Base-by-base conservation (phyloP, 2,888 invertebrate genomes). In the Chrysomela aeneicollis region DNA sequence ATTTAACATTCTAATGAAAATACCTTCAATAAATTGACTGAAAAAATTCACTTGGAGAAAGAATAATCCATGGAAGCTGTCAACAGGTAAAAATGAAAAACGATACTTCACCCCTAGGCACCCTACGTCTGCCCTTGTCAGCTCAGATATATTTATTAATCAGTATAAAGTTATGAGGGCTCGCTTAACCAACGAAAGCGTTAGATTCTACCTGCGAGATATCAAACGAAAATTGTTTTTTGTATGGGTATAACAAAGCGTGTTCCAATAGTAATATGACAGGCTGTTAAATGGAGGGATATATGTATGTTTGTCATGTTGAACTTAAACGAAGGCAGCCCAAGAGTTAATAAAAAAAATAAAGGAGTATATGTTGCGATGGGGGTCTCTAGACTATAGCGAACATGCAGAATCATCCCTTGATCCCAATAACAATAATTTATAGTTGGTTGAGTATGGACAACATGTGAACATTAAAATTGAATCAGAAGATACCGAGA, bases 21-120 rank as follows among this genome's bases (percentile, higher is more conserved):
- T n/a, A n/a, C n/a, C n/a, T n/a, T n/a, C n/a, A n/a, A n/a, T n/a
- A n/a, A n/a, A n/a, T n/a, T n/a, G n/a, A n/a, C n/a, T n/a, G n/a
- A n/a, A n/a, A n/a, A n/a, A n/a, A n/a, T n/a, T n/a, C n/a, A n/a
- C n/a, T n/a, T n/a, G n/a, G n/a, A n/a, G n/a, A n/a, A n/a, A n/a
- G n/a, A n/a, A n/a, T n/a, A n/a, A n/a, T n/a, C n/a, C 52, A 61
- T 15, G 42, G 21, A 49, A 50, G 49, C 63, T 68, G 68, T 68
- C 68, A 59, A 68, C 68, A 66, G 63, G 61, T 68, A 58, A 55
- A 63, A 61, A 63, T 68, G 68, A 66, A 66, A 66, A 63, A 66
- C 63, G 68, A 68, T 66, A 61, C 42, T 51, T 26, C 51, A 58
- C 63, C 49, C 55, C 50, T 12, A 46, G 61, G 61, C 66, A 62